Percentiles rank a stretch among this genome's conserved stretches.
phyloP scores from a whole-genome alignment of 2,797 vertebrate genomes.

The Eulemur rubriventer region DNA sequence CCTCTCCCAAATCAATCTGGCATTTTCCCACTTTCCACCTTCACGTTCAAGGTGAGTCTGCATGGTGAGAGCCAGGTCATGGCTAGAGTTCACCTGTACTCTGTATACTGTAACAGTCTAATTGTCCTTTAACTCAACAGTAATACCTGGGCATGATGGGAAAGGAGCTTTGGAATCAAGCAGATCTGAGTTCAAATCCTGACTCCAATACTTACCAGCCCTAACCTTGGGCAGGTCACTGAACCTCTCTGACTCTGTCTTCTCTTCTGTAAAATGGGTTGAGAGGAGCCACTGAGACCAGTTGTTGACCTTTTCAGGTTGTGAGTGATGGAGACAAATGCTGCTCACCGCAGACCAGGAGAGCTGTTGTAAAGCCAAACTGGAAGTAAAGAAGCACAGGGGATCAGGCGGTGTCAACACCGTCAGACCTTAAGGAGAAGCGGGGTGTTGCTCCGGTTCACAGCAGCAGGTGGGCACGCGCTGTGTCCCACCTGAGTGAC shows the following conservation, averaged over 20 bases:
- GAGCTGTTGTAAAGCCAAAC: not conserved
- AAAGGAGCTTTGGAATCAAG: not conserved
- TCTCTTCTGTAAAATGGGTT: not conserved
- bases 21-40: not conserved
- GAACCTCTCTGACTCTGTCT: not conserved
- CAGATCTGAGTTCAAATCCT: not conserved
- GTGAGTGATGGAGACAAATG: not conserved
- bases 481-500: not conserved
- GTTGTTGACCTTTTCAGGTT: not conserved
- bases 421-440: not conserved
- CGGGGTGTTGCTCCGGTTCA: not conserved
- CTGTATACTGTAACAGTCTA: not conserved
- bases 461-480: not conserved
- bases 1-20: not conserved
- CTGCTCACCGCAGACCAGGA: not conserved
- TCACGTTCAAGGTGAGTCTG: not conserved
- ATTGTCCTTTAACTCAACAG: not conserved
- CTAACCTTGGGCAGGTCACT: not conserved
- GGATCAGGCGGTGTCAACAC: not conserved
- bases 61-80: not conserved
- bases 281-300: not conserved
- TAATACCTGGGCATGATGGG: not conserved
- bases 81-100: not conserved
- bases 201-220: not conserved
- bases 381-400: not conserved